A percentile compares a stretch with the other conserved stretches of the same genome.
These are phyloP conservation scores for Dasypogon diadema DNA, from an alignment of 2,888 invertebrate genomes.

Conservation along the genomic window DNA sequence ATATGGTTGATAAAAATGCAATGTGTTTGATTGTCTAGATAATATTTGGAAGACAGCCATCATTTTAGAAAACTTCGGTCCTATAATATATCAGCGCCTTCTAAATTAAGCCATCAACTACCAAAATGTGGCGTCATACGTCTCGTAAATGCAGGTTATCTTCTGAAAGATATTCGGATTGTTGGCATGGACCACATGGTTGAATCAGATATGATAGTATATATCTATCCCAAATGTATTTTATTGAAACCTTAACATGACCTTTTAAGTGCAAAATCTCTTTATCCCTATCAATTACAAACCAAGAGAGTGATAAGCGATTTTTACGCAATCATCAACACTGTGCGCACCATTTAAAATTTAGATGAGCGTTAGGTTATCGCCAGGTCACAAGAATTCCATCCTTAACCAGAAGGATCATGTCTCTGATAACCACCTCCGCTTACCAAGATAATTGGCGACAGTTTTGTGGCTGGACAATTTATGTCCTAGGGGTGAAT, in stretches of 20 bases:
- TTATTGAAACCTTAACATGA: conserved; percentile 9
- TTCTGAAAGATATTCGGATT: conserved; percentile 3
- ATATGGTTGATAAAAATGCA: too few relatives aligned
- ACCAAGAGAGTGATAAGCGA: conserved; percentile 46
- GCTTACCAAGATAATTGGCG: conserved; percentile 14
- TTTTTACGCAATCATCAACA: not conserved
- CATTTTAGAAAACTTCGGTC: too few relatives aligned
- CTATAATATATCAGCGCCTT: too few relatives aligned
- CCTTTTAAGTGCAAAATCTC: conserved; percentile 54
- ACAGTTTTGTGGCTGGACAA: conserved; percentile 13
- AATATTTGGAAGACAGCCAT: too few relatives aligned
- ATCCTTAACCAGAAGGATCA: not conserved
- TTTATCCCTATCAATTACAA: conserved; percentile 53
- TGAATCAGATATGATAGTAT: conserved; percentile 16
- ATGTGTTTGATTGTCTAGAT: too few relatives aligned
- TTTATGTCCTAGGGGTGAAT: conserved; percentile 2
- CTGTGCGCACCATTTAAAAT: not conserved
- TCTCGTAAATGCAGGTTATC: not conserved
- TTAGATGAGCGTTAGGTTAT: not conserved
- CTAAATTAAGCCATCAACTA: conserved; percentile 40
- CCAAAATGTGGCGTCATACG: conserved; percentile 9
- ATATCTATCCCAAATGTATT: not conserved
- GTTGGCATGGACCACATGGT: conserved; percentile 22
- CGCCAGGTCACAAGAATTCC: not conserved
- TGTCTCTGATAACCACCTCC: conserved; percentile 12